phyloP scores from a whole-genome alignment of 2,888 invertebrate genomes.

The Helleia helle region DNA sequence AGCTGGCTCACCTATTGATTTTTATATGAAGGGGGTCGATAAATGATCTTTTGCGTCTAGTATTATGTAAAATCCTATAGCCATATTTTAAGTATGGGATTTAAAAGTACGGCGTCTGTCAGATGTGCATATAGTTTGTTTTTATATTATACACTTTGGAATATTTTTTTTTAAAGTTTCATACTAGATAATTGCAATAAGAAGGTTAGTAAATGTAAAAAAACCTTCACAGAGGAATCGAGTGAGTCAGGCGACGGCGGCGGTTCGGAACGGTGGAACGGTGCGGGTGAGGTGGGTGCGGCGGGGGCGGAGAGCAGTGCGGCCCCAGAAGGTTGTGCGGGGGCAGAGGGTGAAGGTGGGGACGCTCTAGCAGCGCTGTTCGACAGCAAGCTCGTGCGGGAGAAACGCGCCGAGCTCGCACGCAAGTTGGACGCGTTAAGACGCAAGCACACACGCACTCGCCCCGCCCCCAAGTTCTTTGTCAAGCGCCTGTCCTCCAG shows the following conservation, averaged over 20 bases:
- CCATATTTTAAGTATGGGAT: too few species aligned
- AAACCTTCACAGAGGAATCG: neutral
- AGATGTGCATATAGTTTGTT: too few species aligned
- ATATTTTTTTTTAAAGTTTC: too few species aligned
- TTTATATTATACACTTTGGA: too few species aligned
- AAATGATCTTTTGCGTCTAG: too few species aligned
- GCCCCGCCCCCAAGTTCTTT: conserved; percentile 80
- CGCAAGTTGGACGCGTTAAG: conserved; percentile 89
- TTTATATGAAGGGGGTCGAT: too few species aligned
- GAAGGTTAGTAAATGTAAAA: neutral
- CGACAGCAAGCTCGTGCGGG: conserved; percentile 86
- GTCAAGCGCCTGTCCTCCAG: conserved; percentile 85
- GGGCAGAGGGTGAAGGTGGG: conserved; percentile 80
- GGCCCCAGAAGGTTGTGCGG: conserved; percentile 36
- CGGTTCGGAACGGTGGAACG: conserved; percentile 19
- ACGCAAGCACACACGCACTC: conserved; percentile 86
- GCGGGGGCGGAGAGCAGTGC: conserved; percentile 33
- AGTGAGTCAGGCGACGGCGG: neutral
- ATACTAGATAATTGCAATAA: too few species aligned
- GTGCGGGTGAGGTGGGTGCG: too few species aligned
- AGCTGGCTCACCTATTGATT: too few species aligned
- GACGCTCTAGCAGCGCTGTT: conserved; percentile 86
- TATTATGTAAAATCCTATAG: too few species aligned
- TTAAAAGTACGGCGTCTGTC: too few species aligned
- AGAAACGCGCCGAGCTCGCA: conserved; percentile 87